Evolutionary conservation across 2,113 vertebrate species (phyloP).

Genomic region (Dinomys branickii): DNA sequence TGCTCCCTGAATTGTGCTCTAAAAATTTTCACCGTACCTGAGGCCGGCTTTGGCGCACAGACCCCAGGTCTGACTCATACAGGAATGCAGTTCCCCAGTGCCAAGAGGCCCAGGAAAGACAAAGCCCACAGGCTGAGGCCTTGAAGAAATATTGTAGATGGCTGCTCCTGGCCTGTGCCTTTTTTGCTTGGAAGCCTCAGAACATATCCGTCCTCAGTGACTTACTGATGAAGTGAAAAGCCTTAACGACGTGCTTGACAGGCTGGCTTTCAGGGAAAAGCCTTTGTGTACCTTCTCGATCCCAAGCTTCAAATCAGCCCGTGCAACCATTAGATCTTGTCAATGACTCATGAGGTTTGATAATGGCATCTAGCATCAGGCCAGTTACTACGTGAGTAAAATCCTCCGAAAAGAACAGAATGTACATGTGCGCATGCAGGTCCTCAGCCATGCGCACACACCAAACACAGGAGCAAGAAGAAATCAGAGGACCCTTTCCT

Average conservation of each 20-base stretch:
- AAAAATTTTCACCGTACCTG: background rate
- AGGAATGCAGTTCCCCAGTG: background rate
- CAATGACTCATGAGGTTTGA: slow-evolving; percentile 77
- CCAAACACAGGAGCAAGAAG: background rate
- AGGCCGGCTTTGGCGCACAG: background rate
- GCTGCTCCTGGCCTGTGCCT: slow-evolving; percentile 29
- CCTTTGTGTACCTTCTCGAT: slow-evolving; percentile 70
- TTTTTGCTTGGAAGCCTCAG: background rate
- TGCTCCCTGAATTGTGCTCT: background rate
- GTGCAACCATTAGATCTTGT: slow-evolving; percentile 69
- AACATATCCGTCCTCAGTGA: slow-evolving; percentile 43
- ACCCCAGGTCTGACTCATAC: rapidly evolving
- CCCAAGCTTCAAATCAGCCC: slow-evolving; percentile 65
- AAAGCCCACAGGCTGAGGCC: slow-evolving; percentile 48
- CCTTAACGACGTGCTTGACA: slow-evolving; percentile 72
- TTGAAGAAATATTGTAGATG: slow-evolving; percentile 50
- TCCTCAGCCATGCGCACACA: background rate
- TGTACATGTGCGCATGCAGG: too few species aligned
- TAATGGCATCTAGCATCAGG: slow-evolving; percentile 73
- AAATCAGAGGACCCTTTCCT: background rate
- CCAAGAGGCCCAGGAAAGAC: background rate
- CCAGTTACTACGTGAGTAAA: slow-evolving; percentile 73
- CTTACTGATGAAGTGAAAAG: slow-evolving; percentile 60
- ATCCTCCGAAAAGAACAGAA: slow-evolving; percentile 29
- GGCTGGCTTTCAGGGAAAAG: slow-evolving; percentile 60